Conservation (phyloP, 2,113 vertebrate genomes). For the Cyprinodon tularosa region DNA sequence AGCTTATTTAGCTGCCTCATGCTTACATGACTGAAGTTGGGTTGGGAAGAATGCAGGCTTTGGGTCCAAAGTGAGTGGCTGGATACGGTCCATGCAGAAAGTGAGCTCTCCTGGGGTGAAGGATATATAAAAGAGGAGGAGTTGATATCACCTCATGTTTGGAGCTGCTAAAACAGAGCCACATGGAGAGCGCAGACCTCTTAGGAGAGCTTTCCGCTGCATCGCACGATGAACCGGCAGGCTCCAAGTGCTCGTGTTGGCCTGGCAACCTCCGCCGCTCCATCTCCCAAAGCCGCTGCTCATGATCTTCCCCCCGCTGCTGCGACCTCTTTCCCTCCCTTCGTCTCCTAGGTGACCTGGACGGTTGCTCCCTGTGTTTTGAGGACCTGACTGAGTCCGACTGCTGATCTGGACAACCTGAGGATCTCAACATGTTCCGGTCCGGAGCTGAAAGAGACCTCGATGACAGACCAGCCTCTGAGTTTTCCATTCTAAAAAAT, state of each 20-base stretch:
- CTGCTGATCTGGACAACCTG: constrained; percentile 31
- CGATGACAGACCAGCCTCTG: constrained; percentile 37
- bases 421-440: constrained; percentile 15
- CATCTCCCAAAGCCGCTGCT: constrained; percentile 67
- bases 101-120: constrained; percentile 76
- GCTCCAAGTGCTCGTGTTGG: constrained; percentile 74
- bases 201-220: constrained; percentile 76
- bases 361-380: constrained; percentile 57
- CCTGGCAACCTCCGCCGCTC: constrained; percentile 74
- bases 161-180: constrained; percentile 54
- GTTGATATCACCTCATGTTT: constrained; percentile 24
- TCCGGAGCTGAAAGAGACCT: constrained; percentile 24
- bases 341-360: constrained; percentile 76
- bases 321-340: constrained; percentile 73
- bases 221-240: constrained; percentile 62
- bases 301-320: constrained; percentile 64
- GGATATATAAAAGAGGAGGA: constrained; percentile 39
- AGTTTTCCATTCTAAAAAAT: constrained; percentile 64
- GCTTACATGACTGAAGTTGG: constrained; percentile 85
- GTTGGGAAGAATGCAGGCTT: constrained; percentile 85
- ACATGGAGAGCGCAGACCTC: constrained; percentile 69
- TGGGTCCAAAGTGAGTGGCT: constrained; percentile 85
- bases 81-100: constrained; percentile 85
- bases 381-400: constrained; percentile 51
- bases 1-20: constrained; percentile 20